A percentile compares a stretch with the other conserved stretches of the same genome.
phyloP scores from a whole-genome alignment of 53 echinoderm and acorn worm genomes.

The Luidia sarsii region DNA sequence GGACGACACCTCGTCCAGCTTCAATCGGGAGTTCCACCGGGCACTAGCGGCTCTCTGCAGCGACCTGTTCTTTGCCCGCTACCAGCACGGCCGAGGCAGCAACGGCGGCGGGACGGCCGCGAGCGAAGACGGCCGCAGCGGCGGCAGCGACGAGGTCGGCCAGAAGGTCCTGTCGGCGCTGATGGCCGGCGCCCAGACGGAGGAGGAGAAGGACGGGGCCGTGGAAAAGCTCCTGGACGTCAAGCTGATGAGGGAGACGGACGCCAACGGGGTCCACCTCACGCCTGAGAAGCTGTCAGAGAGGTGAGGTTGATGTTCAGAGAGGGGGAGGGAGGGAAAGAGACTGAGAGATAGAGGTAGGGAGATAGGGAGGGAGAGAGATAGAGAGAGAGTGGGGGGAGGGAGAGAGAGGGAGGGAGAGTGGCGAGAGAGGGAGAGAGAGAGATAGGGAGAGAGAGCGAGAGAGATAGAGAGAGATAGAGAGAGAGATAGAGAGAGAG shows the following conservation, averaged over 20 bases:
- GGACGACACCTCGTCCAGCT: conserved; percentile 81
- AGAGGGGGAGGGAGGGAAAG: too few species aligned
- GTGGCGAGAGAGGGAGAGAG: too few species aligned
- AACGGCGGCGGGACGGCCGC: neutral
- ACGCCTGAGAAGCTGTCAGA: conserved; percentile 70
- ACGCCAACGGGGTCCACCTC: conserved; percentile 80
- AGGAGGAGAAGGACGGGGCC: conserved; percentile 71
- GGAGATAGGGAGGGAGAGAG: too few species aligned
- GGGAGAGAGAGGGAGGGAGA: too few species aligned
- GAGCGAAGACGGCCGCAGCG: neutral
- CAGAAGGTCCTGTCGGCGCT: conserved; percentile 67
- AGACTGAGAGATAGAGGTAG: too few species aligned
- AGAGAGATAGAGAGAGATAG: too few species aligned
- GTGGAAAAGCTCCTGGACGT: conserved; percentile 82
- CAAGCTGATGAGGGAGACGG: conserved; percentile 78
- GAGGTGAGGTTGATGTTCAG: conserved; percentile 73
- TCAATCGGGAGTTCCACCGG: conserved; percentile 84
- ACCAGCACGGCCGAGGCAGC: conserved; percentile 62
- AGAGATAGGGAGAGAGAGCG: too few species aligned
- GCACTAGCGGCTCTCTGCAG: conserved; percentile 88
- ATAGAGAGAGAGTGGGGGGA: too few species aligned
- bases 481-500: too few species aligned
- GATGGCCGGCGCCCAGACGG: conserved; percentile 73
- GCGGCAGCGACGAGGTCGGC: conserved; percentile 33
- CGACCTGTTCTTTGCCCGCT: conserved; percentile 97